phyloP scores from a whole-genome alignment of 2,797 vertebrate genomes.

The Notolabrus celidotus region DNA sequence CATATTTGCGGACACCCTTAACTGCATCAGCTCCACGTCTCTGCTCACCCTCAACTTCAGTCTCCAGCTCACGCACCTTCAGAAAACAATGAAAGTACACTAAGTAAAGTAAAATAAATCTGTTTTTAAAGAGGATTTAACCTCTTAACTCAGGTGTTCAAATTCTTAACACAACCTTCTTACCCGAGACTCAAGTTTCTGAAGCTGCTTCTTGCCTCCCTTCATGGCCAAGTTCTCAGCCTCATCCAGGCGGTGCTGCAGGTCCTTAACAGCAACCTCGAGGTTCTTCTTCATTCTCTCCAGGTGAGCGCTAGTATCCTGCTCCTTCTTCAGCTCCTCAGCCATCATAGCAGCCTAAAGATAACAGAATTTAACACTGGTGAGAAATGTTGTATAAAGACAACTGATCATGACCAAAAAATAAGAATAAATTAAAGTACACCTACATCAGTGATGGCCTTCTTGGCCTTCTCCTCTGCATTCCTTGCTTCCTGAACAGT shows the following conservation, averaged over 20 bases:
- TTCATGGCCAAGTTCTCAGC: constrained; percentile 93
- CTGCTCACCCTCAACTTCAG: constrained; percentile 86
- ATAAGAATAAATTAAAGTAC: background rate
- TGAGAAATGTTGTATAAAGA: background rate
- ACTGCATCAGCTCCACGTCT: constrained; percentile 85
- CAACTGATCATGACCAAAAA: too few relatives aligned
- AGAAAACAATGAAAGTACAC: background rate
- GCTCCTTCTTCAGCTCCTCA: constrained; percentile 93
- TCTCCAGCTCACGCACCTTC: constrained; percentile 87
- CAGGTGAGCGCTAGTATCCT: constrained; percentile 92
- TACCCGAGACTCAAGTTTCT: constrained; percentile 90
- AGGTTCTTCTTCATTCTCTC: constrained; percentile 93
- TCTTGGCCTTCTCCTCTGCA: constrained; percentile 93
- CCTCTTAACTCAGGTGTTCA: accelerated
- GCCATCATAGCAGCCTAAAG: constrained; percentile 92
- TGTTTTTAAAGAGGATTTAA: too few relatives aligned
- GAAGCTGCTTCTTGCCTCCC: constrained; percentile 93
- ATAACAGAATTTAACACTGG: background rate
- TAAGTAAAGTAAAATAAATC: background rate
- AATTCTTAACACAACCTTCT: background rate
- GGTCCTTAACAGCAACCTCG: constrained; percentile 90
- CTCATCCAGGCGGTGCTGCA: constrained; percentile 91
- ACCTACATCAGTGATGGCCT: constrained; percentile 91
- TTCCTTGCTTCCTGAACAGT: constrained; percentile 90
- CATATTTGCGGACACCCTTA: constrained; percentile 87